These are phyloP conservation scores for Trisateles emortualis DNA, from an alignment of 2,888 invertebrate genomes.

Conservation along the genomic window DNA sequence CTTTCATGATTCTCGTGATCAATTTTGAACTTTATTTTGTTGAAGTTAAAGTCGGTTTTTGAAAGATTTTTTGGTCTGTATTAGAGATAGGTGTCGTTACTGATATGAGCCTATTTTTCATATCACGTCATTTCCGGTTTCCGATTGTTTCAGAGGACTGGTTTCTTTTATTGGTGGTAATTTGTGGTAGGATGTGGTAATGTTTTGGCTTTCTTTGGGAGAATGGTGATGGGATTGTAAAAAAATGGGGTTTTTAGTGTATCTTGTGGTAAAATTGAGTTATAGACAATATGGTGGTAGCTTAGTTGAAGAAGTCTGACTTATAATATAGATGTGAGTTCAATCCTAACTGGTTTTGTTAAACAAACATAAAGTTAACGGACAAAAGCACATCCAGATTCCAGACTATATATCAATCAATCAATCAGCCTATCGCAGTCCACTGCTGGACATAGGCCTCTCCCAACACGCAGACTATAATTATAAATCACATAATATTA, in stretches of 20 bases:
- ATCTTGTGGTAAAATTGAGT: neutral
- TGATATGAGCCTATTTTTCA: constrained; percentile 73
- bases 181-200: constrained; percentile 47
- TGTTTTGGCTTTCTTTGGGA: constrained; percentile 15
- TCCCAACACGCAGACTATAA: too few species aligned
- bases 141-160: constrained; percentile 51
- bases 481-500: too few species aligned
- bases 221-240: constrained; percentile 1
- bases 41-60: neutral
- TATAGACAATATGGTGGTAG: neutral
- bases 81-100: constrained; percentile 38
- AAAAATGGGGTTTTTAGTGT: neutral
- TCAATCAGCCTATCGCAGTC: too few species aligned
- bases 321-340: too few species aligned
- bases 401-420: too few species aligned
- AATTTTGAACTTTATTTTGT: neutral
- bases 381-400: too few species aligned
- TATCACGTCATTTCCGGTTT: constrained; percentile 65
- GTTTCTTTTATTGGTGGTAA: constrained; percentile 51
- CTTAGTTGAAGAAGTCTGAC: too few species aligned
- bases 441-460: too few species aligned
- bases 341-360: too few species aligned
- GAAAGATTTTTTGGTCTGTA: constrained; percentile 1
- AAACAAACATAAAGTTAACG: too few species aligned
- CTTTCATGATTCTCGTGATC: neutral